These are phyloP conservation scores for Petrophora chlorosata DNA, from an alignment of 2,888 invertebrate species.

Conservation along the genomic window DNA sequence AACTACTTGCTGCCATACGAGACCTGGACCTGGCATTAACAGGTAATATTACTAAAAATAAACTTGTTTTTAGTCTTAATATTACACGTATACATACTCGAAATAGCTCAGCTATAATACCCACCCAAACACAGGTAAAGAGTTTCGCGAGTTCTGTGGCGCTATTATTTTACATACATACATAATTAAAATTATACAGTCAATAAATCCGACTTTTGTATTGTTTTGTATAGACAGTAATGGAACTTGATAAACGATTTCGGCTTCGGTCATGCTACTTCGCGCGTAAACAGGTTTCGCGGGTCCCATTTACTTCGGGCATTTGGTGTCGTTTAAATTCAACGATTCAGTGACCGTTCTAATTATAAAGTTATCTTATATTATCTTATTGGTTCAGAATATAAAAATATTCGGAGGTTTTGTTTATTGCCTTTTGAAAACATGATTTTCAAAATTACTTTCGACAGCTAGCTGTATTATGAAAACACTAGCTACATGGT, in stretches of 20 bases:
- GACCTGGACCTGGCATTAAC: no score
- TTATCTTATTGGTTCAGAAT: neutral
- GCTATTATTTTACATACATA: neutral
- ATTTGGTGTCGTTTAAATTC: constrained; percentile 9
- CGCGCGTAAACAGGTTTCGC: constrained; percentile 14
- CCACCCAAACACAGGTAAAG: neutral
- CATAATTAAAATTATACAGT: neutral
- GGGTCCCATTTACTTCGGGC: constrained; percentile 11
- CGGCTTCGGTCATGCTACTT: constrained; percentile 3
- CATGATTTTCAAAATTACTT: no score
- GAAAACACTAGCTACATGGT: no score
- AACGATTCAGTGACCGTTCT: constrained; percentile 16
- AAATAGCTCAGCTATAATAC: no score
- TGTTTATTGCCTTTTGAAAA: no score
- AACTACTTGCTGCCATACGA: no score
- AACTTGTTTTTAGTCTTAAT: neutral
- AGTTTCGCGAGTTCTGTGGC: constrained; percentile 6
- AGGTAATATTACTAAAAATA: neutral
- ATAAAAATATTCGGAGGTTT: no score
- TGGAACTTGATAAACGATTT: constrained; percentile 11
- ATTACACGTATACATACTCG: no score
- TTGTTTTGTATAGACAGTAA: neutral
- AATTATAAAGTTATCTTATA: constrained; percentile 9
- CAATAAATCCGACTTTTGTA: constrained; percentile 6
- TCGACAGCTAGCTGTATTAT: no score